These are phyloP conservation scores for Gastracanthus pulcherrimus DNA, from an alignment of 2,888 invertebrate species.

Conservation along the genomic window DNA sequence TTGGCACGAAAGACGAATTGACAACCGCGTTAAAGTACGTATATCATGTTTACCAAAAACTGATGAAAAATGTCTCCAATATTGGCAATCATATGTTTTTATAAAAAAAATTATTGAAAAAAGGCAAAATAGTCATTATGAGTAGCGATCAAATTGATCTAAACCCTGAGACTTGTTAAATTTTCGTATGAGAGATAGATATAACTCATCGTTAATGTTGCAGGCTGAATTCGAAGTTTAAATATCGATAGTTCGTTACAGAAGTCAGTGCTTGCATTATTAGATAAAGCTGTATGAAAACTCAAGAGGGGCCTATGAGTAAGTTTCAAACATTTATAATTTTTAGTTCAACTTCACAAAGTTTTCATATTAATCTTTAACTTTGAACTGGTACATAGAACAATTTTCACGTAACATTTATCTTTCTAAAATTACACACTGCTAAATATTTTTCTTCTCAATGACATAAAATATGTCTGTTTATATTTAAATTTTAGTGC, in stretches of 20 bases:
- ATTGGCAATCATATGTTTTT: neutral
- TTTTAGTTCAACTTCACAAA: neutral
- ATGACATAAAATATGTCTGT: too few species aligned
- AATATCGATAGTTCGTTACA: slow-evolving; percentile 23
- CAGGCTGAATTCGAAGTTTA: slow-evolving; percentile 16
- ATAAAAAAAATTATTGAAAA: neutral
- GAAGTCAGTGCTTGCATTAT: slow-evolving; percentile 18
- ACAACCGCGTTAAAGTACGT: slow-evolving; percentile 24
- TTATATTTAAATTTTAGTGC: too few species aligned
- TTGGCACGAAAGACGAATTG: slow-evolving; percentile 66
- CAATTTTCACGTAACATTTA: too few species aligned
- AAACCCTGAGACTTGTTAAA: neutral
- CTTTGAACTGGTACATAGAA: too few species aligned
- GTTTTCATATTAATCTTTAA: too few species aligned
- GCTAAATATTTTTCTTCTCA: too few species aligned
- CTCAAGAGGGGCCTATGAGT: neutral
- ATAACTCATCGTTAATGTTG: neutral
- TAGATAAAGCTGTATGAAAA: neutral
- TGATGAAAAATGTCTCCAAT: neutral
- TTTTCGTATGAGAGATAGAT: slow-evolving; percentile 16
- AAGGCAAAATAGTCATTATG: neutral
- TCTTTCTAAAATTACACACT: too few species aligned
- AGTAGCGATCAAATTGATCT: neutral
- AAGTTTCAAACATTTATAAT: neutral
- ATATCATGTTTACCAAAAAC: slow-evolving; percentile 1